Evolutionary conservation across 2,888 invertebrate genomes (phyloP).

Genomic region (Ectobius pallidus): DNA sequence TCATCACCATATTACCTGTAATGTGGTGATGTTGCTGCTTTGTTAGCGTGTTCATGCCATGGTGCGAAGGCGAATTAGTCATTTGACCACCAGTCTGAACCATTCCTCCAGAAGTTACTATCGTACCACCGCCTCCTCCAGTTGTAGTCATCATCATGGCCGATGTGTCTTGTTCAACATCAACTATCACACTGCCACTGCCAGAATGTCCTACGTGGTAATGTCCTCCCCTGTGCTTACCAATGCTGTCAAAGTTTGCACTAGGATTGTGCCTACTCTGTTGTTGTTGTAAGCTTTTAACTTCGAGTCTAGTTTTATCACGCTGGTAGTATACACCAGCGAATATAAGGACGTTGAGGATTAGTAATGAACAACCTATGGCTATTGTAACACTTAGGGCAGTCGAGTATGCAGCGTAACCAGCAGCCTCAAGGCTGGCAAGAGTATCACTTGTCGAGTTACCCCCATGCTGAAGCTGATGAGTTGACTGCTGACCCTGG

Average conservation of each 20-base stretch:
- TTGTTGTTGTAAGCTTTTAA: slow-evolving; percentile 77
- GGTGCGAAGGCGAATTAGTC: slow-evolving; percentile 28
- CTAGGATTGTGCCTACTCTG: slow-evolving; percentile 62
- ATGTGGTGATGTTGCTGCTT: slow-evolving; percentile 34
- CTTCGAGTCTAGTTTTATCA: slow-evolving; percentile 78
- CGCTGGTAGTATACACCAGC: slow-evolving; percentile 85
- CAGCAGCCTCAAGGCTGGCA: slow-evolving; percentile 80
- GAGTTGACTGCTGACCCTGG: slow-evolving; percentile 62
- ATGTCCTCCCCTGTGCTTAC: slow-evolving; percentile 71
- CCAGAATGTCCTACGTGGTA: slow-evolving; percentile 78
- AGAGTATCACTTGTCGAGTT: slow-evolving; percentile 62
- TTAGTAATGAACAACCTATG: slow-evolving; percentile 79
- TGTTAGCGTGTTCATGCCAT: slow-evolving; percentile 29
- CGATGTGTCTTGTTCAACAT: slow-evolving; percentile 75
- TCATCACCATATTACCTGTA: slow-evolving; percentile 42
- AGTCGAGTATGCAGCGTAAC: slow-evolving; percentile 76
- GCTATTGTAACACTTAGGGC: slow-evolving; percentile 80
- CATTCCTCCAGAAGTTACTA: neutral
- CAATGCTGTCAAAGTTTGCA: slow-evolving; percentile 61
- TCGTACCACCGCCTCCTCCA: neutral
- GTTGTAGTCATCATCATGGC: slow-evolving; percentile 55
- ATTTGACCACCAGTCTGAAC: neutral
- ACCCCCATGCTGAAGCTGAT: slow-evolving; percentile 53
- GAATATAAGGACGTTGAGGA: slow-evolving; percentile 82
- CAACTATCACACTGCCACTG: slow-evolving; percentile 77